Evolutionary conservation across 2,888 invertebrate genomes (phyloP), one percentile per base, ranked within the genome.

Genomic region (Hirtodrosophila trivittata): DNA sequence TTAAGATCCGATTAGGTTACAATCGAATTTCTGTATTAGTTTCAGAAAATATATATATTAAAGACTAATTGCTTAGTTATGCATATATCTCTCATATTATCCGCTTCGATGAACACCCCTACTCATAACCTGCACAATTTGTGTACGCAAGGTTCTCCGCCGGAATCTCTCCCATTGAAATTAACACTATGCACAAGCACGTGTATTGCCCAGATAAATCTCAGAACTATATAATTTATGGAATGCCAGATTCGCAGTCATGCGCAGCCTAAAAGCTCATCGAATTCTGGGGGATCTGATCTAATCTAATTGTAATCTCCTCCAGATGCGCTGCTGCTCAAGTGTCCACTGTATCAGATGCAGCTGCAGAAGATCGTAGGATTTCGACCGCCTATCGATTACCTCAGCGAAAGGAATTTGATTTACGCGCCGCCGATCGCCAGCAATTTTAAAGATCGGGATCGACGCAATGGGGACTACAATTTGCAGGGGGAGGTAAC

Each of bases 291-390:
- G 21, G 26, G 2, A 1, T 13, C 13, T n/a, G 5, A 13, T 12
- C 5, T 28, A 7, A 33, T 7, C n/a, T 45, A 39, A 50, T 52
- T 45, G n/a, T 32, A n/a, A n/a, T n/a, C n/a, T n/a, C n/a, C n/a
- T 57, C n/a, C 55, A 88, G 88, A 73, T 78, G 86, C 86, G 18
- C 59, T 90, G 45, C 77, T 89, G 33, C 87, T 90, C 51, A 87
- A 90, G 71, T 91, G 91, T 66, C 90, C 91, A 6, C 64, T 89
- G 46, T 87, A 90, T 59, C 89, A 90, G 80, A 65, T 90, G 81
- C 89, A 89, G 65, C 81, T 91, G 66, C 89, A 90, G 72, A 91
- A 91, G 69, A 89, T 90, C 45, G 86, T 91, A 10, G 91, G 91
- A 5, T 90, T 88, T 76, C 89, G 91, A 1, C 91, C 91, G 3